Evolutionary conservation across 2,888 invertebrate genomes (phyloP).

Genomic region (Apotomis capreana): DNA sequence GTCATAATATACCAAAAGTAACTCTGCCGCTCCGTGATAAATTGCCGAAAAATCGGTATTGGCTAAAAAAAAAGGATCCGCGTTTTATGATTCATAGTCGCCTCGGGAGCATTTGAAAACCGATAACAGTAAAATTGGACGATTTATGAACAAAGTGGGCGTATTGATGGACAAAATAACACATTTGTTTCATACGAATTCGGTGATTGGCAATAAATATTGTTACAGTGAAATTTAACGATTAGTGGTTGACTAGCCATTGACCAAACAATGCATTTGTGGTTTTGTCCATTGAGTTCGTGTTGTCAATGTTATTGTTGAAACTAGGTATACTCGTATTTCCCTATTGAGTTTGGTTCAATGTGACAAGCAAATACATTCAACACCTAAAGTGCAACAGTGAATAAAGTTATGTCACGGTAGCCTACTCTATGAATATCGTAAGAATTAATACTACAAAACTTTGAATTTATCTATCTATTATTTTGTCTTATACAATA

Average conservation of each 20-base stretch:
- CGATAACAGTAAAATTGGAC: conserved; percentile 57
- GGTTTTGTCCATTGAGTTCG: conserved; percentile 1
- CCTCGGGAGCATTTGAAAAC: conserved; percentile 47
- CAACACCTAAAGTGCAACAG: too few species aligned
- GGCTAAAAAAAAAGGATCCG: conserved; percentile 49
- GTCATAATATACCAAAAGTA: conserved; percentile 34
- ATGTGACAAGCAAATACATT: too few species aligned
- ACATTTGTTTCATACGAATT: conserved; percentile 49
- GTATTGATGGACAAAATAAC: conserved; percentile 48
- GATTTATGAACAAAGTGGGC: conserved; percentile 53
- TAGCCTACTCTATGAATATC: too few species aligned
- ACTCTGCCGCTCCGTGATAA: conserved; percentile 40
- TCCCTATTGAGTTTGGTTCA: too few species aligned
- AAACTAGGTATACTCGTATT: background rate
- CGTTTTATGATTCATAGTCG: conserved; percentile 53
- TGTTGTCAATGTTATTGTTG: conserved; percentile 1
- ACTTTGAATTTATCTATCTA: too few species aligned
- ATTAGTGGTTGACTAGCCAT: background rate
- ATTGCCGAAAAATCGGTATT: conserved; percentile 43
- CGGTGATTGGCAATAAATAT: conserved; percentile 48
- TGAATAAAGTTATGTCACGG: too few species aligned
- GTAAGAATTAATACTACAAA: too few species aligned
- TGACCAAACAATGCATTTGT: background rate
- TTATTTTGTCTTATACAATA: too few species aligned
- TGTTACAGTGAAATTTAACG: conserved; percentile 1